These are phyloP conservation scores for Dolichallabes microphthalmus DNA, from an alignment of 2,113 vertebrate species.

Conservation along the genomic window DNA sequence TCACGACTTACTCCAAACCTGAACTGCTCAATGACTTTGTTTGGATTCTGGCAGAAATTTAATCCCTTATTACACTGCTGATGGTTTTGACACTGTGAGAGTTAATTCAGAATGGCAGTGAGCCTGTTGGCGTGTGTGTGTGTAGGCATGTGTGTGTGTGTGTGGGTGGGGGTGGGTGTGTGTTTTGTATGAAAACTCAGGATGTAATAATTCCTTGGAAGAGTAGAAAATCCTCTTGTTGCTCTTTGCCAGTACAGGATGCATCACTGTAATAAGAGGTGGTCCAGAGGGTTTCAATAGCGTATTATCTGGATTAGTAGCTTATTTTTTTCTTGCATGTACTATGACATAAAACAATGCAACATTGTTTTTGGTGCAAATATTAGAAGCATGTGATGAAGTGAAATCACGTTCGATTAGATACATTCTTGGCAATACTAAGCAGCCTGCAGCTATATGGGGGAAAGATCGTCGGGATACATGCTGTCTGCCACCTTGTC, in stretches of 20 bases:
- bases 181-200: neutral
- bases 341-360: constrained; percentile 8
- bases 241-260: constrained; percentile 22
- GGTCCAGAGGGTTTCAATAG: constrained; percentile 5
- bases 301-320: neutral
- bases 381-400: neutral
- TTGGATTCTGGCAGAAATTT: constrained; percentile 33
- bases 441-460: neutral
- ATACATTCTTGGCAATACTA: neutral
- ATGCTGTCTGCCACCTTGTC: neutral
- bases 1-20: constrained; percentile 10
- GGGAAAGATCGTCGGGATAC: neutral
- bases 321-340: neutral
- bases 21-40: constrained; percentile 44
- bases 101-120: constrained; percentile 26
- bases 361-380: neutral
- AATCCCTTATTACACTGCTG: constrained; percentile 24
- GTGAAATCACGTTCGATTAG: neutral
- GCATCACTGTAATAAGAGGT: constrained; percentile 2
- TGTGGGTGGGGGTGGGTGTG: constrained; percentile 18
- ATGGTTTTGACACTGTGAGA: constrained; percentile 19
- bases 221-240: constrained; percentile 33
- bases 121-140: constrained; percentile 14
- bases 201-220: constrained; percentile 46
- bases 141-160: constrained; percentile 26